Evolutionary conservation across 2,888 invertebrate species (phyloP).

Genomic region (Adineta ricciae): DNA sequence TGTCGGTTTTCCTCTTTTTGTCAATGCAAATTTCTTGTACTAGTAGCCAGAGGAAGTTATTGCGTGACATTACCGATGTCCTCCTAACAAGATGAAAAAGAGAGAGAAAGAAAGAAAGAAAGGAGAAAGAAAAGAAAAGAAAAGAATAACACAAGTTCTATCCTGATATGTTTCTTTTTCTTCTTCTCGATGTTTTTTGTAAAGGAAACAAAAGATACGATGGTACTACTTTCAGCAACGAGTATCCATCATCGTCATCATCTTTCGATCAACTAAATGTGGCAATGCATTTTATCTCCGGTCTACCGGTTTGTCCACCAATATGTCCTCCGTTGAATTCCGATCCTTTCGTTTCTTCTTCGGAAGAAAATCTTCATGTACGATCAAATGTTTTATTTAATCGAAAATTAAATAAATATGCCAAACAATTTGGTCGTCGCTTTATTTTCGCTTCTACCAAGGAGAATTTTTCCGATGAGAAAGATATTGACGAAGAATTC

Average conservation of each 20-base stretch:
- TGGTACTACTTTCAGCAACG: background rate
- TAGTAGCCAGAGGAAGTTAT: background rate
- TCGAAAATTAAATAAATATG: background rate
- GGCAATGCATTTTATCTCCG: background rate
- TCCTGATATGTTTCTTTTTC: background rate
- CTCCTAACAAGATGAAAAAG: background rate
- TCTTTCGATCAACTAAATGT: background rate
- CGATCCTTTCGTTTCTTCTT: background rate
- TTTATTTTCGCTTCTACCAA: background rate
- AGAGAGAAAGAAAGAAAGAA: background rate
- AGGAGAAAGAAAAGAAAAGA: no score
- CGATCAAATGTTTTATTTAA: background rate
- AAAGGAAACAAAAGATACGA: background rate
- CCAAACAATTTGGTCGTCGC: background rate
- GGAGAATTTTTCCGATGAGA: background rate
- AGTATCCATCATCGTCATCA: background rate
- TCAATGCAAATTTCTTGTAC: background rate
- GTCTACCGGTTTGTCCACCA: constrained; percentile 8
- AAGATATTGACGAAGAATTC: background rate
- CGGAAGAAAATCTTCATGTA: background rate
- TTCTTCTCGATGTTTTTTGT: background rate
- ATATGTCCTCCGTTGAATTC: background rate
- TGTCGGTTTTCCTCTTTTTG: background rate
- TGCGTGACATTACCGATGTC: background rate
- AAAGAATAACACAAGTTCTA: background rate